Percentiles rank a stretch among this genome's conserved stretches.
These are phyloP conservation scores for Parascotia fuliginaria DNA, from an alignment of 2,888 invertebrate genomes.

Conservation along the genomic window DNA sequence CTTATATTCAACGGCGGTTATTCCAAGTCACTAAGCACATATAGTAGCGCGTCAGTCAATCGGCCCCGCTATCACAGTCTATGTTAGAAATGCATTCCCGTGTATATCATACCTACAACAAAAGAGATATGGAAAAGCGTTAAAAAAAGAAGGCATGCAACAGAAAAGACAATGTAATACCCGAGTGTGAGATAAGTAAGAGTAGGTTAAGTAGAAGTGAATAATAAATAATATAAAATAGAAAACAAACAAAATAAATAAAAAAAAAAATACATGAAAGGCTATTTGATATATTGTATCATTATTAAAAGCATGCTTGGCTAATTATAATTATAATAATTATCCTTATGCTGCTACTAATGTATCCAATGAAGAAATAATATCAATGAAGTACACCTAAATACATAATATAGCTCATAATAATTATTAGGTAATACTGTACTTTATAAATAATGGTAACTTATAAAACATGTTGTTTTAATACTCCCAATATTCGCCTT, in stretches of 20 bases:
- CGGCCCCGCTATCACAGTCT: slow-evolving; percentile 79
- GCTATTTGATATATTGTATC: too few relatives aligned
- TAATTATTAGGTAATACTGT: too few relatives aligned
- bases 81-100: slow-evolving; percentile 78
- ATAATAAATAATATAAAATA: background rate
- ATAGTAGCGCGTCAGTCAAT: slow-evolving; percentile 60
- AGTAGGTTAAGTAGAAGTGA: background rate
- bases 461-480: too few relatives aligned
- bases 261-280: too few relatives aligned
- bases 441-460: too few relatives aligned
- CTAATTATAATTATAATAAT: too few relatives aligned
- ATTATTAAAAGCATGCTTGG: too few relatives aligned
- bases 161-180: slow-evolving; percentile 43
- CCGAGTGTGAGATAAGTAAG: slow-evolving; percentile 5
- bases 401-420: too few relatives aligned
- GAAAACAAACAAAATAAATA: background rate
- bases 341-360: too few relatives aligned
- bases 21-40: slow-evolving; percentile 70
- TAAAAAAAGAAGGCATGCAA: slow-evolving; percentile 69
- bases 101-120: slow-evolving; percentile 82
- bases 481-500: too few relatives aligned
- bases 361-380: too few relatives aligned
- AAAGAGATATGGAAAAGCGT: slow-evolving; percentile 79
- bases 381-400: too few relatives aligned
- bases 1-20: slow-evolving; percentile 63